phyloP scores from a whole-genome alignment of 2,113 vertebrate species.

The Hiodon alosoides region DNA sequence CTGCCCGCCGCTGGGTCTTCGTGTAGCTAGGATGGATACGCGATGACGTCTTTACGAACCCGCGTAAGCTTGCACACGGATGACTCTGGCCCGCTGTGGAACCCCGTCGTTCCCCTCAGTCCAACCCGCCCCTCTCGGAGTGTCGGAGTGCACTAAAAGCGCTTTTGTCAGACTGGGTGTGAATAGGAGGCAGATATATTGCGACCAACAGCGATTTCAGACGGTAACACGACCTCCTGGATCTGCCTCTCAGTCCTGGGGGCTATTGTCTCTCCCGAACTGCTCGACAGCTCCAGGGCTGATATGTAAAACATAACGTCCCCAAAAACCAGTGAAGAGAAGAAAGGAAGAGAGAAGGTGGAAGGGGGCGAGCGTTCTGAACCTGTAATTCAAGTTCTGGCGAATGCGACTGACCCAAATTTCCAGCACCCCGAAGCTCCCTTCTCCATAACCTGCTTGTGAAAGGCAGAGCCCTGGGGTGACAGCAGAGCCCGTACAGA shows the following conservation, averaged over 20 bases:
- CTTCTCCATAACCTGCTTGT: conserved; percentile 55
- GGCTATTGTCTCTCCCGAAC: conserved; percentile 49
- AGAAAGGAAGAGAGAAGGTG: conserved; percentile 41
- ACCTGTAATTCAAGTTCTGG: conserved; percentile 65
- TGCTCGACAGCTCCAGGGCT: conserved; percentile 64
- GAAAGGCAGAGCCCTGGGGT: conserved; percentile 55
- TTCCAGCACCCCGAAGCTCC: conserved; percentile 47
- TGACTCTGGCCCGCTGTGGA: no score
- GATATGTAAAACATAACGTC: conserved; percentile 67
- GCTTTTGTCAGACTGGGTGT: conserved; percentile 2
- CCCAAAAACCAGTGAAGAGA: conserved; percentile 54
- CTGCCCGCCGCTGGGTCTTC: no score
- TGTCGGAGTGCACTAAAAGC: no score
- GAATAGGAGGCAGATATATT: conserved; percentile 52
- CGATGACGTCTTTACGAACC: no score
- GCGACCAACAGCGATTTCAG: conserved; percentile 53
- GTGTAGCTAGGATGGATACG: no score
- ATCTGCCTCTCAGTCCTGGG: conserved; percentile 50
- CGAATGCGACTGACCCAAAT: conserved; percentile 54
- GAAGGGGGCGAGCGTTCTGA: conserved; percentile 33
- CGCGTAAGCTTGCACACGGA: no score
- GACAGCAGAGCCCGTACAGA: conserved; percentile 59
- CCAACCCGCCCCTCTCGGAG: no score
- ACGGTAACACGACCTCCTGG: conserved; percentile 58
- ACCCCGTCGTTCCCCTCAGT: no score